phyloP scores from a whole-genome alignment of 2,888 invertebrate genomes.

The Branchipolynoe longqiensis region DNA sequence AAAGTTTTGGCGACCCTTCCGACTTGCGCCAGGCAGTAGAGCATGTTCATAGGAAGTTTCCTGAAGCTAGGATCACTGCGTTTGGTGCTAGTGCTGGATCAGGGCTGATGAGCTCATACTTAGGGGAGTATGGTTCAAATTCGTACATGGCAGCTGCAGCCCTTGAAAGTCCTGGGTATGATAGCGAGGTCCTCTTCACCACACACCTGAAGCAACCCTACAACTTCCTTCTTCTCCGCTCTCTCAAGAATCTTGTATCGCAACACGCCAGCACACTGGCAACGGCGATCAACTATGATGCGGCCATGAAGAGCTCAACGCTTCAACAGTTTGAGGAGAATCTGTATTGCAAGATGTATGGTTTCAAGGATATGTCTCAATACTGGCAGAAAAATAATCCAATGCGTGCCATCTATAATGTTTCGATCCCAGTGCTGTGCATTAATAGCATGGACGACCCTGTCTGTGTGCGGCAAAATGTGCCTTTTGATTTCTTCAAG shows the following conservation, averaged over 20 bases:
- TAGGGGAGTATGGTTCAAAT: conserved; percentile 77
- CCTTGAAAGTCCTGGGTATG: conserved; percentile 76
- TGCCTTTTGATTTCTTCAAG: conserved; percentile 75
- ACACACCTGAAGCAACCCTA: conserved; percentile 70
- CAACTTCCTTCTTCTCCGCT: conserved; percentile 70
- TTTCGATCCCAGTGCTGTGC: conserved; percentile 77
- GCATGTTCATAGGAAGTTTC: conserved; percentile 71
- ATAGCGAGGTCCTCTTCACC: conserved; percentile 62
- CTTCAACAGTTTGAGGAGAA: conserved; percentile 72
- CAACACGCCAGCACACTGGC: conserved; percentile 71
- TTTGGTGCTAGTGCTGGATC: conserved; percentile 75
- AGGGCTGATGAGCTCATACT: conserved; percentile 74
- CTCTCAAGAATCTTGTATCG: conserved; percentile 71
- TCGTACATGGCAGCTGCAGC: conserved; percentile 73
- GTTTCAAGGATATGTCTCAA: conserved; percentile 69
- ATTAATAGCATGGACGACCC: conserved; percentile 78
- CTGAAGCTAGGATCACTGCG: conserved; percentile 71
- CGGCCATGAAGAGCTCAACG: conserved; percentile 70
- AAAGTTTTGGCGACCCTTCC: conserved; percentile 74
- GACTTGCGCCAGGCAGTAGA: conserved; percentile 76
- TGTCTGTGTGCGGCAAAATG: conserved; percentile 69
- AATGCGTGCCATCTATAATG: conserved; percentile 78
- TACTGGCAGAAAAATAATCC: conserved; percentile 79
- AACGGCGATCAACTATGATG: conserved; percentile 70
- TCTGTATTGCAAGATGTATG: conserved; percentile 73